These are phyloP conservation scores for Cataglyphis hispanica DNA, from an alignment of 1,140 invertebrate genomes.

Conservation along the genomic window DNA sequence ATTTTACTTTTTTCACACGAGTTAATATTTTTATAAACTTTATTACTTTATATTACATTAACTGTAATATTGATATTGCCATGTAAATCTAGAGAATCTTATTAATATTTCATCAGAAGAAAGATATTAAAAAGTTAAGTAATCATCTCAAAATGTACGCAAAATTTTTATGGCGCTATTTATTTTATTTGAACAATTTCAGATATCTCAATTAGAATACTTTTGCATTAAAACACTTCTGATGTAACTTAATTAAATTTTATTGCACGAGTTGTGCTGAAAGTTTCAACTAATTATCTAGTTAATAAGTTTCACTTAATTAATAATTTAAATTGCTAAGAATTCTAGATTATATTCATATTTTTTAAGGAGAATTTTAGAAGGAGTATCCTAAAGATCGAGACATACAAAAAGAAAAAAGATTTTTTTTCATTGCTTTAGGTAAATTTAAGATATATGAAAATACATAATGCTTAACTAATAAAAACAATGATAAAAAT, in stretches of 20 bases:
- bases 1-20: not conserved
- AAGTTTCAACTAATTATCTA: conserved; percentile 32
- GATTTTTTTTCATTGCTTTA: conserved; percentile 1
- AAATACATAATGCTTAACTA: not conserved
- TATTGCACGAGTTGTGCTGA: not conserved
- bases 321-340: conserved; percentile 27
- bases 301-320: conserved; percentile 33
- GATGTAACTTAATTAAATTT: conserved; percentile 41
- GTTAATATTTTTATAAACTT: not conserved
- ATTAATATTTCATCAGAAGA: not conserved
- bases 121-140: not conserved
- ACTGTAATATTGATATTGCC: not conserved
- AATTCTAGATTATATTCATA: not conserved
- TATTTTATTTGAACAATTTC: conserved; percentile 2
- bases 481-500: not conserved
- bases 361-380: not conserved
- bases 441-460: not conserved
- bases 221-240: conserved; percentile 2
- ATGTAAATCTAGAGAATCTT: not conserved
- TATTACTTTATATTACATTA: not conserved
- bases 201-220: conserved; percentile 4
- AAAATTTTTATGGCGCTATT: not conserved
- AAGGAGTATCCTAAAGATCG: conserved; percentile 5
- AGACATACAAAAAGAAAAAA: not conserved
- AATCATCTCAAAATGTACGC: not conserved